These are phyloP conservation scores for Coilia nasus DNA, from an alignment of 2,797 vertebrate genomes.

Conservation along the genomic window DNA sequence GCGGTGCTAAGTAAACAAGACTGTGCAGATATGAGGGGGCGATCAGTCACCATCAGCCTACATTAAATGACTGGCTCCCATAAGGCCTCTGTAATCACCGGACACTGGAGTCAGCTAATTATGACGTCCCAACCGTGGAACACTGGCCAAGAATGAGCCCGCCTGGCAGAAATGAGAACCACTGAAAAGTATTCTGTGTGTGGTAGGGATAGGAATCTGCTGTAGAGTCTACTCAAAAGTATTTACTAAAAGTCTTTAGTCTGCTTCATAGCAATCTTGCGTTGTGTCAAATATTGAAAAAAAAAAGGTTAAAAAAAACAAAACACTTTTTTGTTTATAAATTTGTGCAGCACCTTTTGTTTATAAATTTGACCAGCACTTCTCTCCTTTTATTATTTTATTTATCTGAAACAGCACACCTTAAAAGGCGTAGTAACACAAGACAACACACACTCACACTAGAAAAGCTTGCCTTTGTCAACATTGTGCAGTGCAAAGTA, in stretches of 20 bases:
- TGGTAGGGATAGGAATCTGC: too few relatives aligned
- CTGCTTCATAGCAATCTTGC: too few relatives aligned
- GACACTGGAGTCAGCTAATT: background rate
- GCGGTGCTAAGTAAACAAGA: background rate
- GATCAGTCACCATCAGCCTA: background rate
- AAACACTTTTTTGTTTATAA: too few relatives aligned
- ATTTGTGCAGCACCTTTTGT: too few relatives aligned
- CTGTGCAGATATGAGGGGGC: background rate
- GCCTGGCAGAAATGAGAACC: background rate
- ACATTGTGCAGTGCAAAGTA: constrained; percentile 45
- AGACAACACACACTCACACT: constrained; percentile 32
- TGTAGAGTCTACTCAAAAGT: too few relatives aligned
- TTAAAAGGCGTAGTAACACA: too few relatives aligned
- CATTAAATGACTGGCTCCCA: background rate
- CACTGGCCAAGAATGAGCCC: background rate
- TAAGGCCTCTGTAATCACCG: background rate
- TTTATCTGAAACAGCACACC: too few relatives aligned
- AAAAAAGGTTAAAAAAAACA: too few relatives aligned
- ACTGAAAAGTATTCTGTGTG: background rate
- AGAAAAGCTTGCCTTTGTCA: constrained; percentile 45
- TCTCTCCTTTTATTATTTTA: too few relatives aligned
- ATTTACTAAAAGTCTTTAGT: too few relatives aligned
- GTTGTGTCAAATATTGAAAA: too few relatives aligned
- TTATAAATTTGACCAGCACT: too few relatives aligned
- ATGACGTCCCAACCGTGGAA: background rate